phyloP scores from a whole-genome alignment of 2,113 vertebrate species.

The Rhea pennata region DNA sequence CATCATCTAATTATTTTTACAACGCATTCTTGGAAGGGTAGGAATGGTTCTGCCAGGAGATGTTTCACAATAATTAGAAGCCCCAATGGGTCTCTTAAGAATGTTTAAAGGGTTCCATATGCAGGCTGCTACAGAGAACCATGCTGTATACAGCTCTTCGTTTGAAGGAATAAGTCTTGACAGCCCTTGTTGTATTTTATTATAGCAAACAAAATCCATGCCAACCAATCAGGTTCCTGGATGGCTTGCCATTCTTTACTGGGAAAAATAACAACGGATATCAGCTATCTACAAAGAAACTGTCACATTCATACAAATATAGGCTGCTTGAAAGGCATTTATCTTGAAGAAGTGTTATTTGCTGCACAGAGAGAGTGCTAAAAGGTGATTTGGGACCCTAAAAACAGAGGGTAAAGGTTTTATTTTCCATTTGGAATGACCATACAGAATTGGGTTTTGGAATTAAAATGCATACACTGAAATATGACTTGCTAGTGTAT shows the following conservation, averaged over 20 bases:
- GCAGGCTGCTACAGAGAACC: conserved; percentile 73
- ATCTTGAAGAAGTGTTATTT: background rate
- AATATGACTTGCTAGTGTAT: background rate
- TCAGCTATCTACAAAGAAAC: background rate
- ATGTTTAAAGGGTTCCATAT: conserved; percentile 84
- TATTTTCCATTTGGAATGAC: background rate
- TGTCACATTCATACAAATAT: background rate
- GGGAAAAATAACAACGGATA: conserved; percentile 44
- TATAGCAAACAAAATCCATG: conserved; percentile 77
- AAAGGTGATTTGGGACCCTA: background rate
- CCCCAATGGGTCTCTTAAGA: conserved; percentile 82
- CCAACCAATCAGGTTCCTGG: conserved; percentile 71
- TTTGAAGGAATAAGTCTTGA: conserved; percentile 77
- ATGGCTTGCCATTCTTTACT: conserved; percentile 48
- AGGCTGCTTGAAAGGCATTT: background rate
- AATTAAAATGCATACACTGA: background rate
- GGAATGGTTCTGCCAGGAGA: conserved; percentile 80
- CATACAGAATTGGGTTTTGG: background rate
- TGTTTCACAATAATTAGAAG: conserved; percentile 86
- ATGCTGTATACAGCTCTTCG: conserved; percentile 72
- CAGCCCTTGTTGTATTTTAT: conserved; percentile 79
- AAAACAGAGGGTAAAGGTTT: background rate
- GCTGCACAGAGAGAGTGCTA: background rate
- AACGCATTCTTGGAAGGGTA: conserved; percentile 81
- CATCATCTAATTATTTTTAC: conserved; percentile 86